Evolutionary conservation across 2,888 invertebrate genomes (phyloP).

Genomic region (Spialia ferax): DNA sequence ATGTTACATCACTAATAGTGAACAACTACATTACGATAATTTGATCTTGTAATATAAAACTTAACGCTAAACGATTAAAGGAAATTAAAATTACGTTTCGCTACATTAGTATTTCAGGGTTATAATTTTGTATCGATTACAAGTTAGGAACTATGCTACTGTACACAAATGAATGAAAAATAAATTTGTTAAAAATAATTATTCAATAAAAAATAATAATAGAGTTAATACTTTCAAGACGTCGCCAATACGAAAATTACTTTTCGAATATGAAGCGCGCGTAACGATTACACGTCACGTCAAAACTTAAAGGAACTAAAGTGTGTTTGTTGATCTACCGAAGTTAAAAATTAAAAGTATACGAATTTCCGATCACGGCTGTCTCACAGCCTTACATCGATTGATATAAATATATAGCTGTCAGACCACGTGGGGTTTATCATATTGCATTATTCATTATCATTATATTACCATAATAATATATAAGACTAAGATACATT

Average conservation of each 20-base stretch:
- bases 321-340: slow-evolving; percentile 47
- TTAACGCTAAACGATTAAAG: slow-evolving; percentile 63
- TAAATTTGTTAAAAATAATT: slow-evolving; percentile 64
- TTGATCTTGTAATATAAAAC: slow-evolving; percentile 68
- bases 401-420: slow-evolving; percentile 56
- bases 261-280: slow-evolving; percentile 40
- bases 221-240: slow-evolving; percentile 58
- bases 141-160: slow-evolving; percentile 84
- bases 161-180: slow-evolving; percentile 71
- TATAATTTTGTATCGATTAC: slow-evolving; percentile 83
- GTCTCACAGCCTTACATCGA: slow-evolving; percentile 67
- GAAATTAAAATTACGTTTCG: slow-evolving; percentile 67
- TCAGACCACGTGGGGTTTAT: slow-evolving; percentile 59
- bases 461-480: slow-evolving; percentile 44
- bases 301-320: slow-evolving; percentile 59
- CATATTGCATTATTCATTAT: slow-evolving; percentile 55
- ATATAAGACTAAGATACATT: slow-evolving; percentile 59
- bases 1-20: slow-evolving; percentile 61
- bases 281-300: slow-evolving; percentile 51
- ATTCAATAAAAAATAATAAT: slow-evolving; percentile 55
- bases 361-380: slow-evolving; percentile 57
- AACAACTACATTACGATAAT: slow-evolving; percentile 64
- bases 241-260: slow-evolving; percentile 41
- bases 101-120: slow-evolving; percentile 76
- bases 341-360: slow-evolving; percentile 42